A percentile compares a stretch with the other conserved stretches of the same genome.
Conservation (phyloP, 2,113 vertebrate genomes). For the Dryoscopus gambensis region DNA sequence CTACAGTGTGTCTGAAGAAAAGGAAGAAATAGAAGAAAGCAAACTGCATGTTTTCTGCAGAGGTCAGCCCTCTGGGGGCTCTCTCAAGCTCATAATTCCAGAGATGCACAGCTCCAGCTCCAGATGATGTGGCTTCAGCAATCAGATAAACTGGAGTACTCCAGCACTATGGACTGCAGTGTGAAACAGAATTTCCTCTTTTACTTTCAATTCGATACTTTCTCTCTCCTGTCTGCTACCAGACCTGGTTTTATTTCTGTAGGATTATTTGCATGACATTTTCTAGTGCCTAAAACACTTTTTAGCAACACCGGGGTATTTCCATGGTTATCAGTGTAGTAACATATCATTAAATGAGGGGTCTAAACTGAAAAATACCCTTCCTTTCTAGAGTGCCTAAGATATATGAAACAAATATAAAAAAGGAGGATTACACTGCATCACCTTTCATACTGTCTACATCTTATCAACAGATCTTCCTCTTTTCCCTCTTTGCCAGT, state of each 20-base stretch:
- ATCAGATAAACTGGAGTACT: not conserved
- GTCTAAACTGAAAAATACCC: not conserved
- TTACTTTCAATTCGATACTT: not conserved
- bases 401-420: not conserved
- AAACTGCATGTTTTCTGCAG: not conserved
- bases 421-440: not conserved
- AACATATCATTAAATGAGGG: not conserved
- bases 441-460: not conserved
- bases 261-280: not conserved
- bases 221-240: not conserved
- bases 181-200: not conserved
- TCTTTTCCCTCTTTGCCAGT: not conserved
- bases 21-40: not conserved
- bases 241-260: not conserved
- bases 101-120: not conserved
- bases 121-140: not conserved
- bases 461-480: not conserved
- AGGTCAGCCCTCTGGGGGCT: not conserved
- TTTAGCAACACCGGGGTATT: not conserved
- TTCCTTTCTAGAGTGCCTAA: not conserved
- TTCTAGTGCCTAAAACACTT: not conserved
- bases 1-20: not conserved
- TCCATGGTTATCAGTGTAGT: not conserved
- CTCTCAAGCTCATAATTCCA: not conserved
- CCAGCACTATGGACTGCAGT: not conserved